A percentile compares a stretch with the other conserved stretches of the same genome.
These are phyloP conservation scores for Aphodius sticticus DNA, from an alignment of 2,888 invertebrate genomes.

Conservation along the genomic window DNA sequence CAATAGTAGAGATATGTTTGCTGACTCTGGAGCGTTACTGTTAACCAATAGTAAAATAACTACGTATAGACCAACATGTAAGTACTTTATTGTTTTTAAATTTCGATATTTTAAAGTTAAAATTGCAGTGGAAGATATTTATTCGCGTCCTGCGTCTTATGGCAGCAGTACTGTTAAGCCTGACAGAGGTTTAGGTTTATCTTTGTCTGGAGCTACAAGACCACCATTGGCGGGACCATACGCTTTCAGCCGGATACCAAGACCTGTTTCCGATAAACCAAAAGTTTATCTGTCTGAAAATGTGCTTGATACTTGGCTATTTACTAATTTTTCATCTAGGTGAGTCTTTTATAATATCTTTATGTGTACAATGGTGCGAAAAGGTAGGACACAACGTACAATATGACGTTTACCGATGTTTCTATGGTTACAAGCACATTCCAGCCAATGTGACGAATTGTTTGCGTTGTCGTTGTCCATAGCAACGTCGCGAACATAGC, in stretches of 20 bases:
- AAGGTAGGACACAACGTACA: too few relatives aligned
- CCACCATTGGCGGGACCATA: constrained; percentile 89
- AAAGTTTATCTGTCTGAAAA: constrained; percentile 79
- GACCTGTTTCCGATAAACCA: constrained; percentile 80
- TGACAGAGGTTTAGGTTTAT: constrained; percentile 56
- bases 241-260: constrained; percentile 87
- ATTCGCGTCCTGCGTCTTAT: constrained; percentile 57
- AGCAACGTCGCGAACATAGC: too few relatives aligned
- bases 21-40: constrained; percentile 77
- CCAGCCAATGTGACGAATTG: too few relatives aligned
- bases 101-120: constrained; percentile 20
- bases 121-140: constrained; percentile 56
- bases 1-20: constrained; percentile 69
- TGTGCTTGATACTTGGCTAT: constrained; percentile 83
- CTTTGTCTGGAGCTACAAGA: constrained; percentile 70
- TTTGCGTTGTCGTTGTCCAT: too few relatives aligned
- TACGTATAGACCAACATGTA: constrained; percentile 67
- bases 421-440: too few relatives aligned
- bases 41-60: constrained; percentile 77
- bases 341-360: constrained; percentile 56
- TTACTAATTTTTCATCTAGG: constrained; percentile 83
- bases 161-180: constrained; percentile 60
- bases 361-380: too few relatives aligned
- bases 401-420: too few relatives aligned
- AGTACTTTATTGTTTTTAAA: constrained; percentile 49